Conservation (phyloP, 2,888 invertebrate species). For the Diabrotica balteata region DNA sequence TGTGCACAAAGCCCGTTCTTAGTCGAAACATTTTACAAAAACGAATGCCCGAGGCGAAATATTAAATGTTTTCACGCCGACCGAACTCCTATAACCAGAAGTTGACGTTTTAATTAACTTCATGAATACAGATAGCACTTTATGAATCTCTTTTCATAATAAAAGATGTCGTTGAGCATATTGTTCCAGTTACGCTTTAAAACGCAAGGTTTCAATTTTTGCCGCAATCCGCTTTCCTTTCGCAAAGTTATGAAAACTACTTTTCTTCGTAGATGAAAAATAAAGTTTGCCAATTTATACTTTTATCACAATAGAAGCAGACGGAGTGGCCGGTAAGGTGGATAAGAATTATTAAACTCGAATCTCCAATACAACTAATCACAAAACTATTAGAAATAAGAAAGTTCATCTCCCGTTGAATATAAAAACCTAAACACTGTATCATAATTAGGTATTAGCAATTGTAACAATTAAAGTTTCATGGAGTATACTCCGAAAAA, state of each 20-base stretch:
- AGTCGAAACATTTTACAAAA: constrained; percentile 29
- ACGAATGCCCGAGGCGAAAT: constrained; percentile 34
- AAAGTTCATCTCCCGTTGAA: too few species aligned
- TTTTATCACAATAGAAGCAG: neutral
- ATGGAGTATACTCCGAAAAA: too few species aligned
- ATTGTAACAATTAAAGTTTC: too few species aligned
- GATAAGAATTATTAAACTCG: too few species aligned
- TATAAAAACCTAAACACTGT: too few species aligned
- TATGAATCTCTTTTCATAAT: constrained; percentile 31
- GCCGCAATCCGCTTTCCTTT: constrained; percentile 38
- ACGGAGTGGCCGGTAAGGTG: too few species aligned
- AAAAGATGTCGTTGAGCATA: constrained; percentile 40
- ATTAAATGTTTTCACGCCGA: constrained; percentile 36
- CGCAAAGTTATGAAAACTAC: constrained; percentile 29
- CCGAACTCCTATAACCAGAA: constrained; percentile 39
- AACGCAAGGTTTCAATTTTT: constrained; percentile 38
- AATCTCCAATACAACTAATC: too few species aligned
- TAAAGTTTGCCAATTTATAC: constrained; percentile 17
- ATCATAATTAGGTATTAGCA: too few species aligned
- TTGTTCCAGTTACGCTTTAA: constrained; percentile 33
- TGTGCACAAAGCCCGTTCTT: constrained; percentile 13
- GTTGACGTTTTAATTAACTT: constrained; percentile 48
- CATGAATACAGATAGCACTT: constrained; percentile 47
- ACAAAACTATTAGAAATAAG: too few species aligned
- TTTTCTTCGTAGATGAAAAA: constrained; percentile 2